phyloP scores from a whole-genome alignment of 2,888 invertebrate genomes.

The Malachius bipustulatus region DNA sequence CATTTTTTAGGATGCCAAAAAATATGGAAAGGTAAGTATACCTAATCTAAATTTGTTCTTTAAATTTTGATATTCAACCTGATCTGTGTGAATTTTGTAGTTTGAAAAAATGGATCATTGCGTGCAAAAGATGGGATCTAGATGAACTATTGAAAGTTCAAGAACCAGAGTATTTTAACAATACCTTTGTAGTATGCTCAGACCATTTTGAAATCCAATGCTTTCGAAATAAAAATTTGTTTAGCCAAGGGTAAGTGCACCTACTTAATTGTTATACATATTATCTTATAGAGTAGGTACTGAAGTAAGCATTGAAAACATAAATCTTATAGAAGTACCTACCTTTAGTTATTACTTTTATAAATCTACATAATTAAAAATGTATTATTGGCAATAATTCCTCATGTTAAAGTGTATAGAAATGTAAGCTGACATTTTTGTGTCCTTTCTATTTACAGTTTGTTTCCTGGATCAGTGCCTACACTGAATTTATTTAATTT shows the following conservation, averaged over 20 bases:
- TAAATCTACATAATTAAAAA: no score
- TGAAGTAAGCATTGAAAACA: no score
- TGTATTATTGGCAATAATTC: no score
- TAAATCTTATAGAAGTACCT: no score
- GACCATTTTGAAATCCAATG: constrained; percentile 8
- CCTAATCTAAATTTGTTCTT: neutral
- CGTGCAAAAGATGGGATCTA: neutral
- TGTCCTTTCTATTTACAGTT: no score
- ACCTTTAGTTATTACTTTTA: no score
- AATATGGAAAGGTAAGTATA: neutral
- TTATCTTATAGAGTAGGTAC: no score
- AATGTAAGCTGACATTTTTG: no score
- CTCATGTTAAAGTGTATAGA: no score
- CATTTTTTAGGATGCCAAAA: constrained; percentile 9
- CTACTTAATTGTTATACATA: no score
- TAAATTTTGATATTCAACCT: neutral
- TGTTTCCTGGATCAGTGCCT: no score
- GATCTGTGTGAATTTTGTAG: neutral
- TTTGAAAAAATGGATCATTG: constrained; percentile 4
- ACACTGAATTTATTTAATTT: no score
- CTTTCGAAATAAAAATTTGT: constrained; percentile 11
- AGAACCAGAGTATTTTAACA: constrained; percentile 8
- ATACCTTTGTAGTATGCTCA: constrained; percentile 6
- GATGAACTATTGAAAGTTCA: neutral
- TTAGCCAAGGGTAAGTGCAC: constrained; percentile 7